A percentile compares a stretch with the other conserved stretches of the same genome.
phyloP scores from a whole-genome alignment of 1,140 invertebrate species.

The Macrobrachium nipponense region DNA sequence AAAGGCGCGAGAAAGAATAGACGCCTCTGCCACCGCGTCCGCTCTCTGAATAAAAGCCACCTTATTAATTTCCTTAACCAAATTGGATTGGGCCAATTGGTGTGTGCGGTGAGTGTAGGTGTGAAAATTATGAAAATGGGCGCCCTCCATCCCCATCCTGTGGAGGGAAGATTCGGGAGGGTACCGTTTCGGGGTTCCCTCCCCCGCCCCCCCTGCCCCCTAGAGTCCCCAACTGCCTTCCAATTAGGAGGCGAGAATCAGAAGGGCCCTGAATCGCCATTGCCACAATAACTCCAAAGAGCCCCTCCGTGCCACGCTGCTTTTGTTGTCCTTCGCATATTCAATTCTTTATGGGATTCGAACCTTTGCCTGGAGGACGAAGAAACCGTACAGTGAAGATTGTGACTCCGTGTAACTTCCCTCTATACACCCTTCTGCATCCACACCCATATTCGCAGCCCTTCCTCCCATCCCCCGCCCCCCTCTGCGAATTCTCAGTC shows the following conservation, averaged over 20 bases:
- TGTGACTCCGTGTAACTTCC: slow-evolving; percentile 11
- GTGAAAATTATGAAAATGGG: slow-evolving; percentile 56
- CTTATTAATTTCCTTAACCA: too few species aligned
- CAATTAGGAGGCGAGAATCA: slow-evolving; percentile 50
- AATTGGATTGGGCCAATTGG: too few species aligned
- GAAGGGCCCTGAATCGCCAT: slow-evolving; percentile 26
- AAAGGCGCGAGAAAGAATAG: too few species aligned
- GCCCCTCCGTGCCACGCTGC: not conserved
- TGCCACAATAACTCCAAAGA: slow-evolving; percentile 50
- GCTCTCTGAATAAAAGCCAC: too few species aligned
- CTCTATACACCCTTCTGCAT: not conserved
- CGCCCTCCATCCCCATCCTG: not conserved
- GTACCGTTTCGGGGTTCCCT: not conserved
- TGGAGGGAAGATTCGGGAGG: too few species aligned
- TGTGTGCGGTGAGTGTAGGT: slow-evolving; percentile 31
- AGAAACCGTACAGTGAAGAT: slow-evolving; percentile 34
- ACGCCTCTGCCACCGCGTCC: too few species aligned
- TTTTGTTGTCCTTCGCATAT: slow-evolving; percentile 41
- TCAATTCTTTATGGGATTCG: slow-evolving; percentile 54
- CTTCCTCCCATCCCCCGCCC: not conserved
- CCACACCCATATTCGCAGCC: not conserved
- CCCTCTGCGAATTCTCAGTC: not conserved
- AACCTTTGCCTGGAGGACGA: slow-evolving; percentile 23
- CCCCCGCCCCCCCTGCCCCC: not conserved
- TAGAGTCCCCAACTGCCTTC: slow-evolving; percentile 40